Evolutionary conservation across 2,113 vertebrate genomes (phyloP).

Genomic region (Ammodytes marinus): DNA sequence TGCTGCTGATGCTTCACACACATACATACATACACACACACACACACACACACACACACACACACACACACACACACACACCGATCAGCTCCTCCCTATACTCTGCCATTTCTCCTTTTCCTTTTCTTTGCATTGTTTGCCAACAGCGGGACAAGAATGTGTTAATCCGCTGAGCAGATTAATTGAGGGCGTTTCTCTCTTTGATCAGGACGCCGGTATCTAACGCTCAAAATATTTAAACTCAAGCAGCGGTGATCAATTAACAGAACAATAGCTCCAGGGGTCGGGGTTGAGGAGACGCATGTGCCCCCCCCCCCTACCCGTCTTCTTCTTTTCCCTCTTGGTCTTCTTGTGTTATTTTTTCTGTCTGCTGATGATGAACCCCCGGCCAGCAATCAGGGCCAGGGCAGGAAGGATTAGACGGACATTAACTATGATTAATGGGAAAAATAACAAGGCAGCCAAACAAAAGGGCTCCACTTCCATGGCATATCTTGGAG

Average conservation of each 20-base stretch:
- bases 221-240: slow-evolving; percentile 81
- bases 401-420: slow-evolving; percentile 68
- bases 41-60: no score
- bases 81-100: slow-evolving; percentile 16
- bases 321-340: slow-evolving; percentile 42
- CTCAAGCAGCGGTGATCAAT: slow-evolving; percentile 88
- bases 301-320: slow-evolving; percentile 2
- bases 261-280: slow-evolving; percentile 80
- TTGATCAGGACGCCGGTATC: slow-evolving; percentile 85
- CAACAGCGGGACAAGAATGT: slow-evolving; percentile 88
- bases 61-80: background rate
- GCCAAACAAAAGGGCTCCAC: slow-evolving; percentile 69
- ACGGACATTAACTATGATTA: slow-evolving; percentile 77
- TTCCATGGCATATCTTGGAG: slow-evolving; percentile 55
- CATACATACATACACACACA: no score
- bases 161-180: slow-evolving; percentile 90
- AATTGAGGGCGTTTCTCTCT: slow-evolving; percentile 81
- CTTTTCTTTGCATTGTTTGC: slow-evolving; percentile 83
- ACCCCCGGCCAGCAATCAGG: slow-evolving; percentile 69
- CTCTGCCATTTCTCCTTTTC: slow-evolving; percentile 20
- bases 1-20: slow-evolving; percentile 29
- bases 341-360: slow-evolving; percentile 66
- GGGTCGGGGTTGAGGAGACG: slow-evolving; percentile 72
- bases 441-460: slow-evolving; percentile 70
- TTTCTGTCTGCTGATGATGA: slow-evolving; percentile 58